phyloP scores from a whole-genome alignment of 2,888 invertebrate species.

The Drosophila heteroneura region DNA sequence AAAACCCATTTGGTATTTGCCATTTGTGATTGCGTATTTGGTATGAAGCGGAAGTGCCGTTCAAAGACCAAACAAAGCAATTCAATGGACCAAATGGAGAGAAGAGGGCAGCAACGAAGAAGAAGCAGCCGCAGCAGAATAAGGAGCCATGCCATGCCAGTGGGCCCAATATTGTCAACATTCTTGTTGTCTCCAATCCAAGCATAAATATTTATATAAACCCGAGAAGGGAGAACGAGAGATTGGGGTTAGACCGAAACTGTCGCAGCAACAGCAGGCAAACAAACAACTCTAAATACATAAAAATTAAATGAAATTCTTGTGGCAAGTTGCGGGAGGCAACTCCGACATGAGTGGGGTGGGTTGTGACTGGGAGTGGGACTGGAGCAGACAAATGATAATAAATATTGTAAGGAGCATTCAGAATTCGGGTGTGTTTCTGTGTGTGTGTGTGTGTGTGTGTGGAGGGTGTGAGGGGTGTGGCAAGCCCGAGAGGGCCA shows the following conservation, averaged over 20 bases:
- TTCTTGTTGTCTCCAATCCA: conserved; percentile 54
- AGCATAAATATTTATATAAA: conserved; percentile 73
- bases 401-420: conserved; percentile 66
- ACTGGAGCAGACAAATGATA: conserved; percentile 67
- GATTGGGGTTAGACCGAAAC: not conserved
- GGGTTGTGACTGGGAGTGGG: not conserved
- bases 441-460: not conserved
- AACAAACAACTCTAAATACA: conserved; percentile 36
- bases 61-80: not conserved
- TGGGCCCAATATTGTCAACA: conserved; percentile 35
- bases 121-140: not conserved
- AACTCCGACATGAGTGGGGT: not conserved
- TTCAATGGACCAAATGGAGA: conserved; percentile 29
- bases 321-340: conserved; percentile 47
- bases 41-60: conserved; percentile 15
- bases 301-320: conserved; percentile 62
- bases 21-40: not conserved
- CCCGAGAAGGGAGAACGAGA: conserved; percentile 12
- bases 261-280: conserved; percentile 32
- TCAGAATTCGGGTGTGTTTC: conserved; percentile 6
- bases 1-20: conserved; percentile 2
- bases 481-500: conserved; percentile 31
- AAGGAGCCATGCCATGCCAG: not conserved
- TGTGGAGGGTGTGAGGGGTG: not conserved
- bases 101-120: not conserved